phyloP scores from a whole-genome alignment of 2,888 invertebrate species.

The Protonemura montana region DNA sequence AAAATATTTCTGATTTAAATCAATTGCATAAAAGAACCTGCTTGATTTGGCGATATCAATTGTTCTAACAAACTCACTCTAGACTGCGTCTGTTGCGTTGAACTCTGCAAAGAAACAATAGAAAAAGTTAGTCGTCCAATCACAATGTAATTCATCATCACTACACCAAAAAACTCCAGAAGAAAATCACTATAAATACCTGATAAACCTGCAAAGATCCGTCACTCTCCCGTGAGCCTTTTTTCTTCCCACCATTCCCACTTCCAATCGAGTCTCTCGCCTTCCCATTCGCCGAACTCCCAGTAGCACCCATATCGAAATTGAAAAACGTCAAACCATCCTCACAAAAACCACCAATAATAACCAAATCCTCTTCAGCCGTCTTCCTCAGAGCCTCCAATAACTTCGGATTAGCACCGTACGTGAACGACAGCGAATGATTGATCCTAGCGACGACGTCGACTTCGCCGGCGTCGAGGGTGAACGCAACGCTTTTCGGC shows the following conservation, averaged over 20 bases:
- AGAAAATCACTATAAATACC: background rate
- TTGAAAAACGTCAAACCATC: background rate
- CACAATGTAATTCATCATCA: too few species aligned
- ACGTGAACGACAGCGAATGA: conserved; percentile 31
- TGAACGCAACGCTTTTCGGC: conserved; percentile 47
- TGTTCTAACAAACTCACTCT: background rate
- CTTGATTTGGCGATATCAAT: too few species aligned
- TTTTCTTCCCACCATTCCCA: background rate
- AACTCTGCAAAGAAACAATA: background rate
- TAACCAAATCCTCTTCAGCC: background rate
- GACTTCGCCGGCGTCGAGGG: conserved; percentile 40
- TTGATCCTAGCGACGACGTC: background rate
- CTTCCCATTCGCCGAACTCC: background rate
- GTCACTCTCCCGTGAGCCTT: background rate
- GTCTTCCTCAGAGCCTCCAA: background rate
- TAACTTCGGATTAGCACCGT: background rate
- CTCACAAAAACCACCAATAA: background rate
- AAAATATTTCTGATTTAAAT: too few species aligned
- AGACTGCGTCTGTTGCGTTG: background rate
- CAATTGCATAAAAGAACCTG: too few species aligned
- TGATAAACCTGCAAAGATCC: background rate
- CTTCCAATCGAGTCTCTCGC: background rate
- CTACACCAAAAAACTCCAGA: too few species aligned
- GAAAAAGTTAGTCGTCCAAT: too few species aligned
- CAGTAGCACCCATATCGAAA: background rate